Evolutionary conservation across 2,797 vertebrate species (phyloP), one percentile per base, ranked within the genome.

Genomic region (Danionella dracula): DNA sequence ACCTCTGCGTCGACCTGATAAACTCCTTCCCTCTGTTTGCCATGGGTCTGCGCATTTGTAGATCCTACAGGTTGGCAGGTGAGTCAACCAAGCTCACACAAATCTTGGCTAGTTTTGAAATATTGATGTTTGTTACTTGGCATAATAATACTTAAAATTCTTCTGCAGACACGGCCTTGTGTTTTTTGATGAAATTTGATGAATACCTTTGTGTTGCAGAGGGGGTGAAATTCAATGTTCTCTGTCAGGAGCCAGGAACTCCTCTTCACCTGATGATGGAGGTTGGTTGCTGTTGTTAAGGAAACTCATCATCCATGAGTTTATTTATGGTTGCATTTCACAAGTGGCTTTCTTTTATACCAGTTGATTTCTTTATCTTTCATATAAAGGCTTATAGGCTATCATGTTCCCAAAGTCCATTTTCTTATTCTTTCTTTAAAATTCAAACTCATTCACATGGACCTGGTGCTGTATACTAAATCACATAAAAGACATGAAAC

Each of bases 211-310:
- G 35, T 73, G 41, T 75, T 74, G 4, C 81, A 99, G 96, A 93
- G 40, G 94, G 96, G 0, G 95, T 98, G 19, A 98, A 95, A 85
- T 98, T 98, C 87, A 79, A 82, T 37, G 92, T 98, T 48, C 83
- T 98, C 49, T 90, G 90, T 76, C 89, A 93, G 0, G 88, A 93
- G 72, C 81, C 90, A 0, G 92, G 91, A 11, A 86, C 89, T 61
- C 90, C 93, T 6, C 91, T 98, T 21, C 90, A 95, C 51, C 90
- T 98, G 72, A 79, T 96, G 40, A 99, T 98, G 96, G 94, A 98
- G 94, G 96, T 97, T 70, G 19, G 62, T 46, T 42, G 10, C 31
- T 15, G 23, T 32, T 63, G 23, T 15, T 15, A 15, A 41, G 42
- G 56, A 35, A 19, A 8, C 16, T 53, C 41, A 35, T 31, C 2